These are phyloP conservation scores for Emydoidea blandingii DNA, from an alignment of 2,797 vertebrate species.

Conservation along the genomic window DNA sequence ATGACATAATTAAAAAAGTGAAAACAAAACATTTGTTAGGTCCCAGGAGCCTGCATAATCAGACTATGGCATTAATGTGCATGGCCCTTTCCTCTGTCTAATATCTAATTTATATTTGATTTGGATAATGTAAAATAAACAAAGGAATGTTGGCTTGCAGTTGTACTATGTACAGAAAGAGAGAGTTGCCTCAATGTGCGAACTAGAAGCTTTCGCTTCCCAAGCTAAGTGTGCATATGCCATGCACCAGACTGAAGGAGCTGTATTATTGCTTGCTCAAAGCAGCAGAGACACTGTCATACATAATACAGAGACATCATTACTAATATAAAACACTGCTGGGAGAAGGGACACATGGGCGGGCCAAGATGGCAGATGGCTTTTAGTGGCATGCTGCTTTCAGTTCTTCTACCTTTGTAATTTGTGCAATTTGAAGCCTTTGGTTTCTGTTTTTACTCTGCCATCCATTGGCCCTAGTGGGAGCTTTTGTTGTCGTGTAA, in stretches of 20 bases:
- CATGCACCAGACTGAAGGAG: conserved; percentile 66
- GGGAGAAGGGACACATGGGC: conserved; percentile 74
- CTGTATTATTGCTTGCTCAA: conserved; percentile 64
- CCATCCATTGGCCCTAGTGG: conserved; percentile 71
- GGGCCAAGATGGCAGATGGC: conserved; percentile 83
- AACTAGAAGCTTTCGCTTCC: conserved; percentile 48
- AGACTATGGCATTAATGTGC: conserved; percentile 31
- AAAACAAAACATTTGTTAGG: neutral
- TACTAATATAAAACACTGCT: conserved; percentile 74
- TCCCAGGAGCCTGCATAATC: neutral
- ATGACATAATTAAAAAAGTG: neutral
- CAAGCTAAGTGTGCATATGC: conserved; percentile 18
- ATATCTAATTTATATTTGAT: conserved; percentile 22
- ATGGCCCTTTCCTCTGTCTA: neutral
- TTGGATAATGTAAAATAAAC: conserved; percentile 52
- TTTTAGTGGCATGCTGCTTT: conserved; percentile 76
- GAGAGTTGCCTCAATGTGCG: neutral
- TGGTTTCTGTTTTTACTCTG: conserved; percentile 79
- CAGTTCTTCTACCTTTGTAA: conserved; percentile 76
- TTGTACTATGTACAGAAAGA: conserved; percentile 29
- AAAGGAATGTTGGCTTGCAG: conserved; percentile 36
- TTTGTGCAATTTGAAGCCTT: conserved; percentile 76
- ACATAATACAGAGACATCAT: conserved; percentile 75
- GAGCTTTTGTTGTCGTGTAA: conserved; percentile 76
- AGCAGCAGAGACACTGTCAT: conserved; percentile 67